These are phyloP conservation scores for Euwallacea similis DNA, from an alignment of 1,140 invertebrate species.

Conservation along the genomic window DNA sequence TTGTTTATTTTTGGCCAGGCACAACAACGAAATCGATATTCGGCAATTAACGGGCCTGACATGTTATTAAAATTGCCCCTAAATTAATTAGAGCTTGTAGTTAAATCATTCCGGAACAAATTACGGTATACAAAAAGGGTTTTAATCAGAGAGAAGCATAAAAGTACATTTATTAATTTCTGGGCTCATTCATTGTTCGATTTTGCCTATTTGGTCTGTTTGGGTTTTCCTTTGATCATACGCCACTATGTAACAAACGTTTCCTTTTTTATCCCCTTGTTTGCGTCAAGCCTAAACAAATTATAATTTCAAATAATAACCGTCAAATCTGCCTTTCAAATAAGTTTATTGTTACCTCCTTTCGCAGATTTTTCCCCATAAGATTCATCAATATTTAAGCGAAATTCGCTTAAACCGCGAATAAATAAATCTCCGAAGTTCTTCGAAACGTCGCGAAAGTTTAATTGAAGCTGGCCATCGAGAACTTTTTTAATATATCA, in stretches of 20 bases:
- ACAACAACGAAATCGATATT: slow-evolving; percentile 1
- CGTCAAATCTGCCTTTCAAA: too few species aligned
- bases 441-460: background rate
- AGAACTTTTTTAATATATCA: slow-evolving; percentile 7
- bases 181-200: background rate
- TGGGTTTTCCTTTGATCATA: background rate
- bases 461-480: background rate
- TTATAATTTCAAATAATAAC: too few species aligned
- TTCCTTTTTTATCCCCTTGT: too few species aligned
- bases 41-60: background rate
- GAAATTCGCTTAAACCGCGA: background rate
- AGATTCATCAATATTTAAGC: too few species aligned
- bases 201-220: background rate
- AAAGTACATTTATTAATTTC: slow-evolving; percentile 2
- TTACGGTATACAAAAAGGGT: slow-evolving; percentile 2
- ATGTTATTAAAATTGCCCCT: background rate
- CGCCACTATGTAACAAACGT: background rate
- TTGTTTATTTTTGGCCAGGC: background rate
- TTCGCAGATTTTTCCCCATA: too few species aligned
- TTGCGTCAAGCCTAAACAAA: too few species aligned
- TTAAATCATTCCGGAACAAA: slow-evolving; percentile 4
- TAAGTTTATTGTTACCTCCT: too few species aligned
- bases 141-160: background rate
- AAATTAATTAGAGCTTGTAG: slow-evolving; percentile 4
- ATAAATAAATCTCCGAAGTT: slow-evolving; percentile 2